Percentiles rank a stretch among this genome's conserved stretches.
Conservation (phyloP, 2,113 vertebrate species). For the Rhinichthys klamathensis region DNA sequence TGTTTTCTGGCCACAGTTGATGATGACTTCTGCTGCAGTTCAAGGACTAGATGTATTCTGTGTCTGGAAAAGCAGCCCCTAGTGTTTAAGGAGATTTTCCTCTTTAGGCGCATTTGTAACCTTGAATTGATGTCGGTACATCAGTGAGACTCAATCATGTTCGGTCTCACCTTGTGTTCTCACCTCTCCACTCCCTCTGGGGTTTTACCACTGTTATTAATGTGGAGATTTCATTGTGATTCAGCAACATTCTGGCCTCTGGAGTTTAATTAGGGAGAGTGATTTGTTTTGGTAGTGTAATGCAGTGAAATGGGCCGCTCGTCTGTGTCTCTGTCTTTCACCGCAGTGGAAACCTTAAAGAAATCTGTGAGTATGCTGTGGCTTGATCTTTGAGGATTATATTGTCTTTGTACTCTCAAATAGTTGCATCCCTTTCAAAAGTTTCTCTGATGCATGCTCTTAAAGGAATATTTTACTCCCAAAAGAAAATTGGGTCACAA, state of each 20-base stretch:
- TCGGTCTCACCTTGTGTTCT: background rate
- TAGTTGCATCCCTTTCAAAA: slow-evolving; percentile 1
- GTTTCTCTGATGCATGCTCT: background rate
- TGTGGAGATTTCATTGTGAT: slow-evolving; percentile 18
- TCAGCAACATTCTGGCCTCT: slow-evolving; percentile 34
- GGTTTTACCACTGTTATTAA: slow-evolving; percentile 37
- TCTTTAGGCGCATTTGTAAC: background rate
- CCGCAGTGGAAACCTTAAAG: background rate
- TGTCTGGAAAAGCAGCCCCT: background rate
- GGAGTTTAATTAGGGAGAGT: slow-evolving; percentile 41
- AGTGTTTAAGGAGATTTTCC: background rate
- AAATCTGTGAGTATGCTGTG: background rate
- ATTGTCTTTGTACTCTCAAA: background rate
- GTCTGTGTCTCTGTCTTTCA: background rate
- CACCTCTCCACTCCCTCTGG: slow-evolving; percentile 7
- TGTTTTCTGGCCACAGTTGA: background rate
- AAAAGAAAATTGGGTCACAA: background rate
- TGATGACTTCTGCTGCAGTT: background rate
- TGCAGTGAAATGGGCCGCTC: slow-evolving; percentile 17
- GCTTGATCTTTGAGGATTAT: slow-evolving; percentile 15
- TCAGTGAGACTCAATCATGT: background rate
- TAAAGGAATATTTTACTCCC: background rate
- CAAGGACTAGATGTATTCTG: background rate
- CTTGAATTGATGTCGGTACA: background rate
- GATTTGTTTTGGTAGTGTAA: slow-evolving; percentile 43